Conservation (phyloP, 2,888 invertebrate genomes). For the Heliconius aoede region DNA sequence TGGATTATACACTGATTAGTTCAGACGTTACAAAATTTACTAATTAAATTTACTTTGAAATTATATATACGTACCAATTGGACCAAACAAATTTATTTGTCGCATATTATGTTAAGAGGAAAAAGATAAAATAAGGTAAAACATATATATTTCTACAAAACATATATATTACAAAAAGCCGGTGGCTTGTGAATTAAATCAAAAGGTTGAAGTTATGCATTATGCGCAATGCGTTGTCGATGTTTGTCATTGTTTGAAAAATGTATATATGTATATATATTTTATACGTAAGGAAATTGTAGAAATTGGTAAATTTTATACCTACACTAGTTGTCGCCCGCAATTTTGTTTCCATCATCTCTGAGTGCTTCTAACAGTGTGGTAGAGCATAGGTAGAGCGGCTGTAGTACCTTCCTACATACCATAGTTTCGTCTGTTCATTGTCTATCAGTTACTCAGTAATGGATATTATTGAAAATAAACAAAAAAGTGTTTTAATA, state of each 20-base stretch:
- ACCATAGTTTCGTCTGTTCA: no score
- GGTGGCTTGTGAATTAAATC: conserved; percentile 37
- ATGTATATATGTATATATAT: not conserved
- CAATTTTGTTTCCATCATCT: no score
- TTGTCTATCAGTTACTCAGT: no score
- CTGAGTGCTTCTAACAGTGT: no score
- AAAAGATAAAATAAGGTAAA: conserved; percentile 22
- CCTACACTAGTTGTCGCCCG: no score
- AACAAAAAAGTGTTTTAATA: no score
- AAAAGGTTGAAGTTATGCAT: conserved; percentile 29
- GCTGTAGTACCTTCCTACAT: no score
- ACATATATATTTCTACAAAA: not conserved
- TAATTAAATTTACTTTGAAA: not conserved
- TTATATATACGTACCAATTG: not conserved
- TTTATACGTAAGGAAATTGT: not conserved
- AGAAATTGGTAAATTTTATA: not conserved
- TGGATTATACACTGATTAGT: not conserved
- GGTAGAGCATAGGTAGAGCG: no score
- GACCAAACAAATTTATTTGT: not conserved
- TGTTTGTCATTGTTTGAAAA: conserved; percentile 22
- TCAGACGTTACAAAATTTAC: conserved; percentile 1
- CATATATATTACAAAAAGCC: conserved; percentile 22
- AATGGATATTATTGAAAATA: no score
- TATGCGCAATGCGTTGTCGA: conserved; percentile 17
- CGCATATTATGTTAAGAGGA: not conserved